Evolutionary conservation across 2,113 vertebrate species (phyloP).

Genomic region (Australoheros scitulus): DNA sequence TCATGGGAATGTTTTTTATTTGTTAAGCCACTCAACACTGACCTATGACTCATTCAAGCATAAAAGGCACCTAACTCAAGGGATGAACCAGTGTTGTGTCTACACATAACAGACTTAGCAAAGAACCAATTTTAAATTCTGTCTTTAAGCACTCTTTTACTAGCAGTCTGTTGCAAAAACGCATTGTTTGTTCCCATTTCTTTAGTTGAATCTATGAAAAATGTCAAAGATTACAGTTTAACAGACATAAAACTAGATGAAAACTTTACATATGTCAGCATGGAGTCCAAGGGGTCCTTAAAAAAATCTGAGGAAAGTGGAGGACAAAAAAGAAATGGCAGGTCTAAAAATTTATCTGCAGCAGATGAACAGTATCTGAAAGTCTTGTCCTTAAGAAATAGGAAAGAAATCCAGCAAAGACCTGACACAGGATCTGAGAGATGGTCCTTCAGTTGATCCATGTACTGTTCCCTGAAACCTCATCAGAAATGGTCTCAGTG

Average conservation of each 20-base stretch:
- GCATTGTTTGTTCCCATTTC: not conserved
- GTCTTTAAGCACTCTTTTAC: not conserved
- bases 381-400: not conserved
- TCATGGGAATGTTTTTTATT: not conserved
- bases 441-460: not conserved
- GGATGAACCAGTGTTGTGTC: not conserved
- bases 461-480: not conserved
- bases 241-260: not conserved
- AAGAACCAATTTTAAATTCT: not conserved
- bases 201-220: too few relatives aligned
- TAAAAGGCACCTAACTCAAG: not conserved
- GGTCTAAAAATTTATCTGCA: not conserved
- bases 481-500: not conserved
- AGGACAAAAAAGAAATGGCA: not conserved
- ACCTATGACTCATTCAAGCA: not conserved
- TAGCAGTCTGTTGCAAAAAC: not conserved
- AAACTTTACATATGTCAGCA: too few relatives aligned
- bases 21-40: not conserved
- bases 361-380: not conserved
- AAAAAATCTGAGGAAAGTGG: too few relatives aligned
- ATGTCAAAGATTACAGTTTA: not conserved
- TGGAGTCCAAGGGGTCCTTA: too few relatives aligned
- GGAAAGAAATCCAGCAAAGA: not conserved
- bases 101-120: not conserved
- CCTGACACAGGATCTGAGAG: not conserved